phyloP scores from a whole-genome alignment of 2,113 vertebrate species.

The Capreolus pygargus region DNA sequence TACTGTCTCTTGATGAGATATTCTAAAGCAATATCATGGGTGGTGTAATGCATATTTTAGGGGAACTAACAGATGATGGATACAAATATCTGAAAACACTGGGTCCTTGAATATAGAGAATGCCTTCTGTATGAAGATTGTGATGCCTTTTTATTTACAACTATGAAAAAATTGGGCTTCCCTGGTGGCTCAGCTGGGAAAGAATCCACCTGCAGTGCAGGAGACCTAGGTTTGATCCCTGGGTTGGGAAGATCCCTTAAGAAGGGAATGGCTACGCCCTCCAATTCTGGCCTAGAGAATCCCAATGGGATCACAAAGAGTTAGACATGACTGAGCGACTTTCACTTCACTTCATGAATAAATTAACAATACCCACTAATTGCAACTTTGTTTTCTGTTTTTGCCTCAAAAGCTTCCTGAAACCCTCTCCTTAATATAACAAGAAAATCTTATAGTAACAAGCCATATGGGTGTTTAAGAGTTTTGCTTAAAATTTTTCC shows the following conservation, averaged over 20 bases:
- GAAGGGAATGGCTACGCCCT: not conserved
- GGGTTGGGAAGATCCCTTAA: not conserved
- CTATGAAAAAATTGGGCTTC: not conserved
- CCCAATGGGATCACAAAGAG: not conserved
- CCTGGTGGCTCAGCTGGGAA: not conserved
- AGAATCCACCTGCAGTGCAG: not conserved
- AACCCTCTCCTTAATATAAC: not conserved
- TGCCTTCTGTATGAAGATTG: not conserved
- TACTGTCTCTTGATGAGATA: not conserved
- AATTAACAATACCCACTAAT: not conserved
- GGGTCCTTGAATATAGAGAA: not conserved
- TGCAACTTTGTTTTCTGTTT: not conserved
- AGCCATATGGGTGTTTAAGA: not conserved
- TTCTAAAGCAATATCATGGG: not conserved
- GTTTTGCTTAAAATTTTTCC: not conserved
- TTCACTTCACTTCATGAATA: not conserved
- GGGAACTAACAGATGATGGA: not conserved
- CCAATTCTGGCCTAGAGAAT: not conserved
- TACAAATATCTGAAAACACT: not conserved
- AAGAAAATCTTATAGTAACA: not conserved
- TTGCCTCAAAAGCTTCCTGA: not conserved
- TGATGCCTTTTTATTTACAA: not conserved
- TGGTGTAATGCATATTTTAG: not conserved
- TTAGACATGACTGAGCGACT: accelerated
- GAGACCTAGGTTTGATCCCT: not conserved